Conservation (phyloP, 2,797 vertebrate genomes). For the Sebastes hubbsi region DNA sequence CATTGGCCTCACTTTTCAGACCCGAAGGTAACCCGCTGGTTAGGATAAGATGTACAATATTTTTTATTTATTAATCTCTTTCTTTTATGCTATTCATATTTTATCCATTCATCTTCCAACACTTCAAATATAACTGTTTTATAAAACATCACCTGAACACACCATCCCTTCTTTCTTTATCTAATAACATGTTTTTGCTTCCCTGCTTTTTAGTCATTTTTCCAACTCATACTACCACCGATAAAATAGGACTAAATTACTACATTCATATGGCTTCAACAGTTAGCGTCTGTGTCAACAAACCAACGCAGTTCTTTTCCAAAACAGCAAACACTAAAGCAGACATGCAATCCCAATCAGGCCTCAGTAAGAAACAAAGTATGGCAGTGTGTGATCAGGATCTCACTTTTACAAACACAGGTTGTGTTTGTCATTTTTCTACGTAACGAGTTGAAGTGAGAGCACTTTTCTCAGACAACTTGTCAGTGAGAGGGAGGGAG, state of each 20-base stretch:
- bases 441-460: slow-evolving; percentile 18
- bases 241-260: slow-evolving; percentile 5
- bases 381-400: slow-evolving; percentile 36
- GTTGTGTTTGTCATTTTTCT: slow-evolving; percentile 28
- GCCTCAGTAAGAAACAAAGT: slow-evolving; percentile 17
- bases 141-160: neutral
- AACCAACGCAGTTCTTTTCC: neutral
- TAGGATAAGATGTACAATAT: neutral
- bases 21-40: no score
- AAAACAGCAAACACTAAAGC: slow-evolving; percentile 31
- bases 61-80: neutral
- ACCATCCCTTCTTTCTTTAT: neutral
- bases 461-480: slow-evolving; percentile 23
- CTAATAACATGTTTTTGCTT: slow-evolving; percentile 1
- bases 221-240: neutral
- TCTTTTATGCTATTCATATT: neutral
- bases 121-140: neutral
- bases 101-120: neutral
- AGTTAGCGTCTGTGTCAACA: slow-evolving; percentile 21
- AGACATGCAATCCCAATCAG: slow-evolving; percentile 17
- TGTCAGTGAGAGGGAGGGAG: neutral
- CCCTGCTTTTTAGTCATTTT: neutral
- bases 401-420: slow-evolving; percentile 43
- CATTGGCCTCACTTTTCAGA: neutral
- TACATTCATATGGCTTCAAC: slow-evolving; percentile 3